A percentile compares a stretch with the other conserved stretches of the same genome.
phyloP scores from a whole-genome alignment of 2,888 invertebrate genomes.

The Gryllus longicercus region DNA sequence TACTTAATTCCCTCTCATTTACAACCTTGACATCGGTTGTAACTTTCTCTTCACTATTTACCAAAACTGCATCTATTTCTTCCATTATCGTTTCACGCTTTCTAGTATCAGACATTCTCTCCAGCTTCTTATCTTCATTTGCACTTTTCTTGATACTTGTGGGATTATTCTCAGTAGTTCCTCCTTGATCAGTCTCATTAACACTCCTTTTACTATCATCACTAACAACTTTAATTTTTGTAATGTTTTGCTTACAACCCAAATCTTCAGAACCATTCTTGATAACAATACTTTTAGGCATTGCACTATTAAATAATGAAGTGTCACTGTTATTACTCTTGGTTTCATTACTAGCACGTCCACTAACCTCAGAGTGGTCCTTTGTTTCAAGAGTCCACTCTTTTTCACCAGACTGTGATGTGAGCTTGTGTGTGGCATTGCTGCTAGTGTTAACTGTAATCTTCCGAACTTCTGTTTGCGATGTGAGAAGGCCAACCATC shows the following conservation, averaged over 20 bases:
- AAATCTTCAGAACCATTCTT: conserved; percentile 27
- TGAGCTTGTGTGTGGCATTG: conserved; percentile 18
- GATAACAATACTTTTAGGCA: conserved; percentile 27
- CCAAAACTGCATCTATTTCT: conserved; percentile 12
- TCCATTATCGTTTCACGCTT: conserved; percentile 32
- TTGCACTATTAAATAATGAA: conserved; percentile 28
- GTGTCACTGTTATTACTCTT: conserved; percentile 31
- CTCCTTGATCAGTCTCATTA: conserved; percentile 32
- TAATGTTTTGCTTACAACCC: conserved; percentile 26
- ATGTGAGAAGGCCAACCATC: conserved; percentile 26
- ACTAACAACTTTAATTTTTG: conserved; percentile 28
- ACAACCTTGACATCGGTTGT: conserved; percentile 11
- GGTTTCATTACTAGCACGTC: conserved; percentile 25
- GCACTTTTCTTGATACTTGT: conserved; percentile 25
- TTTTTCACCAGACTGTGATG: conserved; percentile 12
- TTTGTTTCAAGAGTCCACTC: conserved; percentile 24
- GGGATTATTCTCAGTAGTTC: conserved; percentile 29
- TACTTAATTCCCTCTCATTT: conserved; percentile 21
- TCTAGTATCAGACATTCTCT: conserved; percentile 19
- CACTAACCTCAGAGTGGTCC: conserved; percentile 26
- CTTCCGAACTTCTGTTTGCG: conserved; percentile 36
- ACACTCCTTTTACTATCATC: conserved; percentile 24
- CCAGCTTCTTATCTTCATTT: conserved; percentile 27
- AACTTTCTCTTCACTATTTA: conserved; percentile 25
- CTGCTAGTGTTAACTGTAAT: conserved; percentile 25